These are phyloP conservation scores for Syrista parreyssii DNA, from an alignment of 2,888 invertebrate species.

Conservation along the genomic window DNA sequence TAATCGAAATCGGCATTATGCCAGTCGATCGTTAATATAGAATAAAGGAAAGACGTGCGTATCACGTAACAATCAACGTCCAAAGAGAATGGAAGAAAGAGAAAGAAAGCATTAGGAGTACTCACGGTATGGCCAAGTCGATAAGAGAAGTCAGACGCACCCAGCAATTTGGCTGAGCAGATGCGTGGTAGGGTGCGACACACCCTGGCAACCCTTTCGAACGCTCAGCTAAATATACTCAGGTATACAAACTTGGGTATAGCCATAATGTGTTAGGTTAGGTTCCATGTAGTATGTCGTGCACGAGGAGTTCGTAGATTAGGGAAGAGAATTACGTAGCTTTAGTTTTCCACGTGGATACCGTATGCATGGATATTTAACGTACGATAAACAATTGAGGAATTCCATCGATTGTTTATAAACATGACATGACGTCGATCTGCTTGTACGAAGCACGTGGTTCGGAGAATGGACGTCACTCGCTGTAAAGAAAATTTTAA, in stretches of 20 bases:
- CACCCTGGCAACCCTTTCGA: slow-evolving; percentile 4
- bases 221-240: neutral
- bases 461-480: neutral
- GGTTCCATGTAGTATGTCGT: neutral
- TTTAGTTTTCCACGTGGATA: neutral
- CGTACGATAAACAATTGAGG: neutral
- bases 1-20: neutral
- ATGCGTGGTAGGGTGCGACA: slow-evolving; percentile 8
- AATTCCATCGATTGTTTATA: neutral
- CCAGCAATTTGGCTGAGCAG: slow-evolving; percentile 3
- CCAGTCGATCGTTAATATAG: neutral
- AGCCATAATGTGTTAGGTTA: neutral
- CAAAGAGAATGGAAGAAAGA: neutral
- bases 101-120: neutral
- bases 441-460: neutral
- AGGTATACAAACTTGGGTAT: neutral
- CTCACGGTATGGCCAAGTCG: neutral
- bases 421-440: neutral
- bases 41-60: neutral
- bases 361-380: neutral
- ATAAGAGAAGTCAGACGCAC: slow-evolving; percentile 9
- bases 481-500: neutral
- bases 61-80: neutral
- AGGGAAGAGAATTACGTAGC: neutral
- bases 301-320: neutral